Percentiles rank a stretch among this genome's conserved stretches.
Evolutionary conservation across 2,113 vertebrate species (phyloP).

Genomic region (Poecile atricapillus): DNA sequence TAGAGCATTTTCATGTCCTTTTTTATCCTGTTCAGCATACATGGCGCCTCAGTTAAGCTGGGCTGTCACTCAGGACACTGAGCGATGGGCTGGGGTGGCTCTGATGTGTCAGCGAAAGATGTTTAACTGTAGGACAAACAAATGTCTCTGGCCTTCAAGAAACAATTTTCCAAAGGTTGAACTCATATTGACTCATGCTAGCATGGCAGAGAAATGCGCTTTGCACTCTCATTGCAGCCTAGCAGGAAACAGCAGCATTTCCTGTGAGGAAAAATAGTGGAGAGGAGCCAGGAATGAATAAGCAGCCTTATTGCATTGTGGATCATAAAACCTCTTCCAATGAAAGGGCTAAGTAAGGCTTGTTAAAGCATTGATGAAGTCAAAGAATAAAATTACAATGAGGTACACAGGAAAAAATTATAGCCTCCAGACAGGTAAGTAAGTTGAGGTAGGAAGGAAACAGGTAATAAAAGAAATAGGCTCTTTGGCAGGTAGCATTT

Average conservation of each 20-base stretch:
- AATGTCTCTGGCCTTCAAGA: constrained; percentile 59
- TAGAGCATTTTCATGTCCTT: background rate
- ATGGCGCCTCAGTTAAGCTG: background rate
- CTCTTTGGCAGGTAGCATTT: background rate
- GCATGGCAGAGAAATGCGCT: background rate
- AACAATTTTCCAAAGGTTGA: constrained; percentile 55
- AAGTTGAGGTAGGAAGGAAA: background rate
- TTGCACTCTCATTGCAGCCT: background rate
- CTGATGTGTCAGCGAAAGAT: background rate
- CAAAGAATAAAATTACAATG: background rate
- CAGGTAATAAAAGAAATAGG: background rate
- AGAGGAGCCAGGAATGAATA: constrained; percentile 21
- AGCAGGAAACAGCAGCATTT: background rate
- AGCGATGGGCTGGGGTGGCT: background rate
- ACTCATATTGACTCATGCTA: background rate
- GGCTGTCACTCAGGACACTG: background rate
- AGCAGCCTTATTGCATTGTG: background rate
- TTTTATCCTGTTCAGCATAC: background rate
- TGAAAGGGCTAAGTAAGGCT: background rate
- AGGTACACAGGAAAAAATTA: background rate
- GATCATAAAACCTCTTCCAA: background rate
- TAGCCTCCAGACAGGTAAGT: background rate
- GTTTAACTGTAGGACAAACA: constrained; percentile 14
- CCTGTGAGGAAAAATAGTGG: background rate
- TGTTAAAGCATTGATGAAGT: background rate